Base-by-base conservation (phyloP, 2,113 vertebrate species). In the Aspiorhynchus laticeps region DNA sequence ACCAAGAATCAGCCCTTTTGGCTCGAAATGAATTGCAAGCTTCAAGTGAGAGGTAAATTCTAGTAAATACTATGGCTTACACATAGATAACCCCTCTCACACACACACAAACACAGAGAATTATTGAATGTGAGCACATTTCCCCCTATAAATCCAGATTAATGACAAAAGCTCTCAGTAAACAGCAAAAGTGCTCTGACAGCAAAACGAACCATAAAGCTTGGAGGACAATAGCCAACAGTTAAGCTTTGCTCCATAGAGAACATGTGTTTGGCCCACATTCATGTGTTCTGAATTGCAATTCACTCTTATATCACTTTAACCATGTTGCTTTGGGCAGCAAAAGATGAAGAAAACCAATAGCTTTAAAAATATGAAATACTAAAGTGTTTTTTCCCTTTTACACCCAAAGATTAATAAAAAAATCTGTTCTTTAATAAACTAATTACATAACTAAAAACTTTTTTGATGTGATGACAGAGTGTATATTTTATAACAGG, bases 91-190 rank as follows among this genome's bases (percentile, higher is more conserved):
- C 80, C 65, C 79, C 46, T 10, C 7, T 1, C 67, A 31, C 56
- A 83, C 24, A 79, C 65, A 41, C 12, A n/a, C 81, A 74, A 65
- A 87, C 71, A 73, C 77, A 90, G 46, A 75, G 65, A 87, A 24
- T 91, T 87, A 75, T 87, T 85, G 85, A 90, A 86, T 86, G 84
- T 85, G 73, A 92, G 85, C 85, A 91, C 88, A 91, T 94, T 93
- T 92, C 86, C 56, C 85, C 46, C 85, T 83, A 85, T 93, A 93
- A 91, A 94, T 91, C 93, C 75, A 89, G 87, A 33, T 92, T 93
- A 91, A 89, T 86, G 90, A 90, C 87, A 33, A 89, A 91, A 87
- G 87, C 90, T 85, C 79, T 87, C 83, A 85, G 83, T 86, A 92
- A 91, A 93, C 81, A 90, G 88, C 87, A 36, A 91, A 93, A 93